phyloP scores from a whole-genome alignment of 2,888 invertebrate species.

The Tanytarsus gracilentus region DNA sequence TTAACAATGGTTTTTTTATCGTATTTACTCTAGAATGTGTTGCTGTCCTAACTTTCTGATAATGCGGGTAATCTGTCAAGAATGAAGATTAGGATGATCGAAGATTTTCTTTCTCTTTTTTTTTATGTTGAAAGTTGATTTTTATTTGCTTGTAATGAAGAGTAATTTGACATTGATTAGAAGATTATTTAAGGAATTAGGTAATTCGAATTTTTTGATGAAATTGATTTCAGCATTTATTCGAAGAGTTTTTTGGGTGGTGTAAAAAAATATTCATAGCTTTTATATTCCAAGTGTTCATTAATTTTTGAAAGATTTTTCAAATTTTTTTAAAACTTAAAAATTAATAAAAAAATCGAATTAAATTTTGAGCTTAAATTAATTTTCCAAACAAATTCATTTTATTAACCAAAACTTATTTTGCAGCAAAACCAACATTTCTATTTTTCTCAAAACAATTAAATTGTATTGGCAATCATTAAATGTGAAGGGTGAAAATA shows the following conservation, averaged over 20 bases:
- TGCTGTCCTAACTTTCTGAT: conserved; percentile 21
- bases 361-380: no score
- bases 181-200: not conserved
- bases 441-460: no score
- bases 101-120: not conserved
- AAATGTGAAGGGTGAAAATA: not conserved
- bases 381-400: no score
- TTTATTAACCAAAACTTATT: no score
- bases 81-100: conserved; percentile 6
- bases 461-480: no score
- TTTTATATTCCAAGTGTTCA: not conserved
- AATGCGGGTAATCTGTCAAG: conserved; percentile 15
- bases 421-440: no score
- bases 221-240: no score
- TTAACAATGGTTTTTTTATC: conserved; percentile 3
- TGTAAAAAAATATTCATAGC: not conserved
- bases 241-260: no score
- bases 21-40: conserved; percentile 7
- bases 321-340: no score
- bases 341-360: no score
- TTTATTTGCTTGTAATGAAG: not conserved
- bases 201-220: not conserved
- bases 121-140: not conserved
- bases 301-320: not conserved
- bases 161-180: conserved; percentile 5